Base-by-base conservation (phyloP, 2,888 invertebrate genomes). In the Latrodectus hesperus region DNA sequence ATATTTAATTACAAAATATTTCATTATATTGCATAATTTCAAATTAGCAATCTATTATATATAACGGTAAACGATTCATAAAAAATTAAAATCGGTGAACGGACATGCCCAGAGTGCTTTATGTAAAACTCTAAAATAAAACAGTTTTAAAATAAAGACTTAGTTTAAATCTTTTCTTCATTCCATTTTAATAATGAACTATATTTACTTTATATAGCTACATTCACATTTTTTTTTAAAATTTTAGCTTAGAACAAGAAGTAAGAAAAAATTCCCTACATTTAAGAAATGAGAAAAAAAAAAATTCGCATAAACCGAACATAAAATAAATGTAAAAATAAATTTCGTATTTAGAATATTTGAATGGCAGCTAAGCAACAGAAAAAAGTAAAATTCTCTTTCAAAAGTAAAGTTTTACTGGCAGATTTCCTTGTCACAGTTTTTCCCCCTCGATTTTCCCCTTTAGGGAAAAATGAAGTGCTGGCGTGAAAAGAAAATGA, bases 391-490 rank as follows among this genome's bases (percentile, higher is more conserved):
- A 70, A 70, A 70, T 77, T 78, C 17, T 4, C 4, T 49, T 26
- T 71, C 79, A 26, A 60, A 17, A 79, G 60, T 55, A 22, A 55
- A 71, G 60, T 71, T 71, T 79, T 71, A 79, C 70, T 55, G 38
- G 55, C 65, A 76, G 51, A 76, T 76, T 65, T 76, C 64, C 64
- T 76, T 76, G 76, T 76, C 55, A 68, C 26, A 16, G 53, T 26
- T 68, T 60, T 71, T 49, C n/a, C 53, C 14, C n/a, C 12, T 71
- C 26, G 9, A 10, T 52, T 53, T 74, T 52, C 53, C 68, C 16
- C 65, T 76, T 68, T 53, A 52, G 16, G 68, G 68, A 14, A 49
- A 26, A 49, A 67, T 53, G 68, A 68, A 53, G 64, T 67, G 67
- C 5, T 17, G 14, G 16, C n/a, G 4, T 12, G 26, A 53, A 22